These are phyloP conservation scores for Rhagonycha lutea DNA, from an alignment of 2,888 invertebrate species.

Conservation along the genomic window DNA sequence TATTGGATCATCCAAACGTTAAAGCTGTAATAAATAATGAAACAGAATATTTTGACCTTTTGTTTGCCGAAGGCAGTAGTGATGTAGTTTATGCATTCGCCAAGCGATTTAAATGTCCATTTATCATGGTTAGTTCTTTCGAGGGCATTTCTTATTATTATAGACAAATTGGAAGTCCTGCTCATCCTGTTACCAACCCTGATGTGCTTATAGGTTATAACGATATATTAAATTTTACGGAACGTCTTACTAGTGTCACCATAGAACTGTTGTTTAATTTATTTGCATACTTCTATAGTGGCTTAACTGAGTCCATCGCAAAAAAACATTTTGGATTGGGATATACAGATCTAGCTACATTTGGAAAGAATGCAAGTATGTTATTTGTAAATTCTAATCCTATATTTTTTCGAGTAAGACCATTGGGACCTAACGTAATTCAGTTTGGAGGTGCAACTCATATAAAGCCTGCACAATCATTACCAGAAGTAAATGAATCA, in stretches of 20 bases:
- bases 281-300: background rate
- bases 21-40: slow-evolving; percentile 45
- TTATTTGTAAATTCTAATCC: slow-evolving; percentile 47
- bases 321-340: slow-evolving; percentile 44
- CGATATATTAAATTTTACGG: background rate
- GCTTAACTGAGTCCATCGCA: background rate
- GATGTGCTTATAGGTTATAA: background rate
- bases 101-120: slow-evolving; percentile 46
- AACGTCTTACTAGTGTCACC: background rate
- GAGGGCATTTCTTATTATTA: slow-evolving; percentile 41
- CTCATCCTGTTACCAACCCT: background rate
- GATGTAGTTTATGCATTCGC: slow-evolving; percentile 36
- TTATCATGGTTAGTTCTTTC: slow-evolving; percentile 40
- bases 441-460: slow-evolving; percentile 45
- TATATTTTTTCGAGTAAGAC: slow-evolving; percentile 42
- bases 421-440: slow-evolving; percentile 45
- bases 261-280: rapidly evolving
- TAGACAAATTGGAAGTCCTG: slow-evolving; percentile 37
- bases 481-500: slow-evolving; percentile 38
- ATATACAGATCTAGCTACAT: slow-evolving; percentile 37
- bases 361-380: slow-evolving; percentile 44
- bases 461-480: slow-evolving; percentile 30
- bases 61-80: slow-evolving; percentile 46
- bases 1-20: slow-evolving; percentile 39
- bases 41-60: slow-evolving; percentile 45